These are phyloP conservation scores for Yasuhikotakia modesta DNA, from an alignment of 2,797 vertebrate genomes.

Conservation along the genomic window DNA sequence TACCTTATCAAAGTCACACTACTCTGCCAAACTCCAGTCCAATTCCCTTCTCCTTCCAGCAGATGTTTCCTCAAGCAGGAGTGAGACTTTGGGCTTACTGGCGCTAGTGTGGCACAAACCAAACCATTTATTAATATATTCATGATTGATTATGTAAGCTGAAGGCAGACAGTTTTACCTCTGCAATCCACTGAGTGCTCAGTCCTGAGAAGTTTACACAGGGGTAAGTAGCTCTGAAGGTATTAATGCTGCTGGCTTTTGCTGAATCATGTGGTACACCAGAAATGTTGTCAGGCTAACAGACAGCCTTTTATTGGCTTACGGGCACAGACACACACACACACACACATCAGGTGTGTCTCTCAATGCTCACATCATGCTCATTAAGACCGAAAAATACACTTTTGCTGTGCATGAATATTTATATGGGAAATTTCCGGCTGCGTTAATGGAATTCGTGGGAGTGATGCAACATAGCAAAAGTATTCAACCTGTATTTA, in stretches of 20 bases:
- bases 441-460: too few relatives aligned
- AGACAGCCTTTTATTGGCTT: slow-evolving; percentile 23
- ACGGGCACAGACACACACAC: slow-evolving; percentile 25
- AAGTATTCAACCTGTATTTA: too few relatives aligned
- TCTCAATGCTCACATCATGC: slow-evolving; percentile 13
- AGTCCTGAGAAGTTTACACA: slow-evolving; percentile 2
- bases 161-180: background rate
- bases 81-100: slow-evolving; percentile 6
- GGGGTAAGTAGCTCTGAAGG: slow-evolving; percentile 11
- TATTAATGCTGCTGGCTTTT: slow-evolving; percentile 29
- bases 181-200: slow-evolving; percentile 4
- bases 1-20: slow-evolving; percentile 10
- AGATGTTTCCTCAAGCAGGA: slow-evolving; percentile 32
- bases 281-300: slow-evolving; percentile 25
- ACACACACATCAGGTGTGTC: slow-evolving; percentile 8
- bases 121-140: slow-evolving; percentile 21
- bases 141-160: slow-evolving; percentile 2
- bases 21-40: slow-evolving; percentile 7
- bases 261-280: slow-evolving; percentile 37
- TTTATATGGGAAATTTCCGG: slow-evolving; percentile 24
- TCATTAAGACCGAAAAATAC: slow-evolving; percentile 29
- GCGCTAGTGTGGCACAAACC: background rate
- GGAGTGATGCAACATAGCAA: too few relatives aligned
- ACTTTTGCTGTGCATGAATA: slow-evolving; percentile 8
- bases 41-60: slow-evolving; percentile 15